Base-by-base conservation (phyloP, 2,888 invertebrate genomes). In the Biston betularia region DNA sequence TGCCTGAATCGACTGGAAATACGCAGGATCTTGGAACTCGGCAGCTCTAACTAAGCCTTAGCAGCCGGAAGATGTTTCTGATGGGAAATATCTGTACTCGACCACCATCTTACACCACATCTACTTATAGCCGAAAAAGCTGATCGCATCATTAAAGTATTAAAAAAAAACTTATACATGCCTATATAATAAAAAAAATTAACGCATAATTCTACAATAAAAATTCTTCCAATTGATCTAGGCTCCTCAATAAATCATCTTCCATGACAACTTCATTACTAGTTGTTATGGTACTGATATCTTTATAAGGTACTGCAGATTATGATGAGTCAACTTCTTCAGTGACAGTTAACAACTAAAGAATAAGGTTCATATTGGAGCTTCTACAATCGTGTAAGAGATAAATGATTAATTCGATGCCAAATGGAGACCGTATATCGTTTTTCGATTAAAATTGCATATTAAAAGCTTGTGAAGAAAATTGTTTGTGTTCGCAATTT, bases 401-500 rank as follows among this genome's bases (percentile, higher is more conserved):
- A 33, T 38, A 12, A 38, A 44, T 38, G 48, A 62, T 66, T 53
- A 63, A 63, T 63, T 11, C 53, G 40, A 48, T 6, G 46, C 63
- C 59, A 54, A 66, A 69, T 14, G n/a, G 33, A 65, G 66, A 54
- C 9, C 56, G 48, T 62, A 61, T 65, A 57, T 60, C 58, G 60
- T 68, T 71, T 72, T 72, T 57, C 49, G 68, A 64, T 68, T 57
- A 64, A 75, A 42, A 74, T 69, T 74, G 76, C 72, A 71, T 73
- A 70, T 73, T 74, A 73, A 76, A 74, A 40, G 63, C 60, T 50
- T 68, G 61, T 70, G 67, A 72, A 72, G 53, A 69, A 68, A 71
- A 66, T 69, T 62, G 65, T 64, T 63, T 57, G 33, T 61, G 58
- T 59, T 52, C 46, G 63, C 63, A 68, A 68, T 68, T 64, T 68